Conservation (phyloP, 2,113 vertebrate species). For the Trogon melanurus region DNA sequence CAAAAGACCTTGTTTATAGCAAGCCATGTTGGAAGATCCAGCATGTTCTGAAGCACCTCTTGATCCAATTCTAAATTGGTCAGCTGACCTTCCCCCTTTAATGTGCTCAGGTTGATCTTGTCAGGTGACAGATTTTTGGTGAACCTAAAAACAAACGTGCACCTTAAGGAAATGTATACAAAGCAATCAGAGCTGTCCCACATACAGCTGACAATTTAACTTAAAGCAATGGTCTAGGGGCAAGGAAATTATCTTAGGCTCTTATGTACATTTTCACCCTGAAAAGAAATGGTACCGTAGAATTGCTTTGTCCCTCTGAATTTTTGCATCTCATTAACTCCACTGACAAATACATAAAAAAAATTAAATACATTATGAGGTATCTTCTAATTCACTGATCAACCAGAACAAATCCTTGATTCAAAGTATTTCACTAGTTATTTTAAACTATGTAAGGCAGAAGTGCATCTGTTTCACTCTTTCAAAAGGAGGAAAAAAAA, state of each 20-base stretch:
- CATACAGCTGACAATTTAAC: not conserved
- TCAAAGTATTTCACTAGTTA: not conserved
- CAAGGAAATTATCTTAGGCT: not conserved
- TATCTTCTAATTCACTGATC: not conserved
- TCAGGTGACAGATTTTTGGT: conserved; percentile 99
- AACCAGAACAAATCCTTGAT: not conserved
- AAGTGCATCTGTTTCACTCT: not conserved
- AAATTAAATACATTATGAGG: not conserved
- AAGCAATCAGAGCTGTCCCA: not conserved
- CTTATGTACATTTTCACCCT: not conserved
- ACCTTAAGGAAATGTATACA: not conserved
- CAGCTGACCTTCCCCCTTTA: conserved; percentile 97
- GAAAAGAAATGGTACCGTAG: not conserved
- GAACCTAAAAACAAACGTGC: conserved; percentile 82
- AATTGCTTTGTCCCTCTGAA: not conserved
- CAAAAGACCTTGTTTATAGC: conserved; percentile 97
- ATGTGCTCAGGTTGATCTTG: conserved; percentile 98
- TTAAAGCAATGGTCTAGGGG: not conserved
- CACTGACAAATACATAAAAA: not conserved
- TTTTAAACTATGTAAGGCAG: not conserved
- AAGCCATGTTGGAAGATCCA: conserved; percentile 98
- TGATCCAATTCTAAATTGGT: conserved; percentile 98
- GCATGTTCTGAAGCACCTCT: conserved; percentile 97
- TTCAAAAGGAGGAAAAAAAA: not conserved
- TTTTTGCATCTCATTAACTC: not conserved